Base-by-base conservation (phyloP, 2,797 vertebrate species). In the Leucoraja ocellata region DNA sequence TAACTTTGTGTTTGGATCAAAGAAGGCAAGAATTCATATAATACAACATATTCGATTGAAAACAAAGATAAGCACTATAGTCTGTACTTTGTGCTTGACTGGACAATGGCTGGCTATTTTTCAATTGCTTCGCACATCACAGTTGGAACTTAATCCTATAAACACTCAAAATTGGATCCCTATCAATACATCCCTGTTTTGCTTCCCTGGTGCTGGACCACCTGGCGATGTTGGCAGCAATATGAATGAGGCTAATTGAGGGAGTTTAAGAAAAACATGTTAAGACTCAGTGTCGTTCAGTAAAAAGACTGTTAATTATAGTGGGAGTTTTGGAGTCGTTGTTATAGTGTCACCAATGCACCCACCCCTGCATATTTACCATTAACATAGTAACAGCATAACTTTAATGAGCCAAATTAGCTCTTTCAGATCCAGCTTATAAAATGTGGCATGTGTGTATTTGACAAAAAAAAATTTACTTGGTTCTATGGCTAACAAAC, bases 261-360 rank as follows among this genome's bases (percentile, higher is more conserved):
- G 93, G 93, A 95, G 94, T 94, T 93, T 93, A 94, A 93, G 91
- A 93, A 94, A 94, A 95, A 93, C 90, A 94, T 58, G 14, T 94
- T 93, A 93, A 94, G 94, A 74, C 76, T 93, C 81, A 76, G 93
- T 81, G 54, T 71, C 77, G 63, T 93, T 93, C 93, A 93, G 94
- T 94, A 94, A 94, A 93, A 93, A 61, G 93, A 80, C 63, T 91
- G 93, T 93, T 94, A 93, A 94, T 95, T 94, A 93, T 93, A 94
- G 80, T 93, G 93, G 93, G 83, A 93, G 88, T 84, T 92, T 94
- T 94, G 28, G 92, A 94, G 54, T 58, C 90, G 68, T 71, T 93
- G 90, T 76, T 18, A 88, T 94, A 93, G 91, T 93, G 93, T 39
- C 88, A 93, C 39, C 71, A 92, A 10, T 76, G 73, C 76, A 68